Base-by-base conservation (phyloP, 2,113 vertebrate genomes). In the Spilogale gracilis region DNA sequence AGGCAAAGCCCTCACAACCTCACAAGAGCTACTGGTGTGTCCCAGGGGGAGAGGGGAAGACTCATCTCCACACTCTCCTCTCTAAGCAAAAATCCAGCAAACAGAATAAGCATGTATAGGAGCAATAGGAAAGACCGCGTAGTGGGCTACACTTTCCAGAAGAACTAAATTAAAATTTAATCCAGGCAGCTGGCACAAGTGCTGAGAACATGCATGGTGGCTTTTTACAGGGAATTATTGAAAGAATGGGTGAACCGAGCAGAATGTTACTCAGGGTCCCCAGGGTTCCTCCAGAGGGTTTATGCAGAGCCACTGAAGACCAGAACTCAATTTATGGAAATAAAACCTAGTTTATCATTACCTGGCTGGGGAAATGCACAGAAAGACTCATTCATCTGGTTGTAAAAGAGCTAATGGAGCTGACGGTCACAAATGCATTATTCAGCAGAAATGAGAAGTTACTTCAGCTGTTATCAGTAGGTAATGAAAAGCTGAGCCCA, bases 391-490 rank as follows among this genome's bases (percentile, higher is more conserved):
- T 89, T 67, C 89, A 32, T 91, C 95, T 60, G 83, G 32, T 25
- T 76, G 60, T 76, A 91, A 98, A 88, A 0, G 21, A 97, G 63
- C 27, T 16, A 17, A 84, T 4, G 20, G 79, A 82, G 81, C 52
- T 56, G 79, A 48, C 17, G 3, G n/a, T n/a, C 94, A 52, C 88
- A 50, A 27, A 78, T 1, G 50, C 73, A 81, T 87, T 78, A 65
- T 69, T 95, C 96, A 96, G 96, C 90, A 93, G 96, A 89, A 96
- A 89, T 0, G 63, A 83, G 58, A n/a, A 71, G 58, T 18, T 25
- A 45, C 63, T 82, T 85, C 71, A 69, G 80, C 95, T 38, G 63
- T 76, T 48, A 67, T 32, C 30, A 0, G 80, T 52, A 67, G 63
- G 82, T 11, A 38, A 43, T n/a, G 17, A 89, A 86, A 87, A 20